Conservation (phyloP, 2,113 vertebrate genomes). For the Heptranchias perlo region DNA sequence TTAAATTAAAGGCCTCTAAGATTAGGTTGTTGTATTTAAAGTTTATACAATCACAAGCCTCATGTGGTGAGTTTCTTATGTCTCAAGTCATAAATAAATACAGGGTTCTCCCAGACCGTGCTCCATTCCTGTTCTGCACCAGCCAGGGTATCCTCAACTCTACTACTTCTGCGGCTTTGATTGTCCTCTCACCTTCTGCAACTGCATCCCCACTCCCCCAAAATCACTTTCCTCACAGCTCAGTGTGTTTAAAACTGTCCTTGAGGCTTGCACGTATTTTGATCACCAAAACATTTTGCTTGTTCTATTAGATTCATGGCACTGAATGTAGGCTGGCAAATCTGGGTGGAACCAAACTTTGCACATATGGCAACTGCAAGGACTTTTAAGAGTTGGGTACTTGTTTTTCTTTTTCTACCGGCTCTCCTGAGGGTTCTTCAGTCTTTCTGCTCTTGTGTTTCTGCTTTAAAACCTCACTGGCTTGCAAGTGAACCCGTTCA, state of each 20-base stretch:
- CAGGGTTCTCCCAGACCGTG: neutral
- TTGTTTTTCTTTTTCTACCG: neutral
- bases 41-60: neutral
- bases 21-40: neutral
- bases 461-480: neutral
- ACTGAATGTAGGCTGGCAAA: neutral
- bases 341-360: neutral
- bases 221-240: neutral
- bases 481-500: neutral
- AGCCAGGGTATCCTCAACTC: no score
- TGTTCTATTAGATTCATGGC: neutral
- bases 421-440: neutral
- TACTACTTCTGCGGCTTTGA: no score
- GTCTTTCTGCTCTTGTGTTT: conserved; percentile 9
- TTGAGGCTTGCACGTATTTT: neutral
- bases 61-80: neutral
- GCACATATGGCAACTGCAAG: neutral
- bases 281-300: neutral
- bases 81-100: neutral
- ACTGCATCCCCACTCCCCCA: no score
- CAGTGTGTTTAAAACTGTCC: neutral
- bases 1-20: neutral
- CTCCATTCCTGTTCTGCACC: neutral
- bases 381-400: neutral
- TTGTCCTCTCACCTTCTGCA: neutral